Evolutionary conservation across 2,797 vertebrate genomes (phyloP).

Genomic region (Bradypodion pumilum): DNA sequence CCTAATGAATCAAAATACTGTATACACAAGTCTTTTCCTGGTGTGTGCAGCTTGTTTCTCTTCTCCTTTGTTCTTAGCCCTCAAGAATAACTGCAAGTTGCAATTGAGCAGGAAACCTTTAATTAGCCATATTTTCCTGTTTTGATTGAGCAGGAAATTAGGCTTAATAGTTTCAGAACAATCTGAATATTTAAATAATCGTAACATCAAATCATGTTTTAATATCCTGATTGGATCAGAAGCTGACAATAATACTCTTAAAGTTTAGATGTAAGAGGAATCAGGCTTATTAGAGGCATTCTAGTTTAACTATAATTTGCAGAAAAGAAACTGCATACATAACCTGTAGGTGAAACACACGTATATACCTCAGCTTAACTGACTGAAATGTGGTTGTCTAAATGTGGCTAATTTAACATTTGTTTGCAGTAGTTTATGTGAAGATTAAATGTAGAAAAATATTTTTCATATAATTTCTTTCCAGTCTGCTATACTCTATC

Average conservation of each 20-base stretch:
- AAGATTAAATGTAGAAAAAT: neutral
- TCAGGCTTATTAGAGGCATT: neutral
- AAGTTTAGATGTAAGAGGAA: neutral
- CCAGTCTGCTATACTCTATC: neutral
- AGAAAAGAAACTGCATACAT: neutral
- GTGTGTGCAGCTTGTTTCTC: neutral
- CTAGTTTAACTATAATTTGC: neutral
- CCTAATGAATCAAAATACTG: neutral
- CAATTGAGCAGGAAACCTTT: neutral
- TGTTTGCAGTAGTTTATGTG: neutral
- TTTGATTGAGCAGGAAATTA: neutral
- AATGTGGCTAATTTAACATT: neutral
- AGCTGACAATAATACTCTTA: neutral
- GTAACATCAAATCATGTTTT: neutral
- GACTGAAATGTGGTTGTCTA: neutral
- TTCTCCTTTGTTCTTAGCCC: neutral
- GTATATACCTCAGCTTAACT: neutral
- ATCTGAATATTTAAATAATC: neutral
- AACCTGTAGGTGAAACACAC: neutral
- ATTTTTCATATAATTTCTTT: no score
- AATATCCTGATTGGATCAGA: neutral
- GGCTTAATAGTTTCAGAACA: neutral
- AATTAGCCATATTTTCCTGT: neutral
- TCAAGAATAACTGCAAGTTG: no score
- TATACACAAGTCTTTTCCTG: neutral